Evolutionary conservation across 2,888 invertebrate genomes (phyloP).

Genomic region (Coenonympha arcania): DNA sequence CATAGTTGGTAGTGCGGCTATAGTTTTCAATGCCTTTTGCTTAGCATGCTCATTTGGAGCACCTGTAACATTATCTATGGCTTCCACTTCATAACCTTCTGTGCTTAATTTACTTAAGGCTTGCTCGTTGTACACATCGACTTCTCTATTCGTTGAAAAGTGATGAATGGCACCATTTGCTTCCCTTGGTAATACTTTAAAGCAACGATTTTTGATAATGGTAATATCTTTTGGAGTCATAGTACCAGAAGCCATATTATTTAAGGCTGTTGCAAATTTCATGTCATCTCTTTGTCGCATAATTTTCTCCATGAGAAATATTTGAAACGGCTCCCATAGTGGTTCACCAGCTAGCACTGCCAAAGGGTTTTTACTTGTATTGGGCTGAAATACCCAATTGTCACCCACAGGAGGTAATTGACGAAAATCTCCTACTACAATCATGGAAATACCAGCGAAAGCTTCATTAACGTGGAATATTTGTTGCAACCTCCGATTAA

Average conservation of each 20-base stretch:
- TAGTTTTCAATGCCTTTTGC: neutral
- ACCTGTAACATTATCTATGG: neutral
- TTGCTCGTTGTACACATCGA: conserved; percentile 3
- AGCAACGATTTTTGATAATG: neutral
- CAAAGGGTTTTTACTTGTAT: neutral
- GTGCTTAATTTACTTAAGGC: neutral
- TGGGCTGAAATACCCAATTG: conserved; percentile 4
- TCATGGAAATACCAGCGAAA: conserved; percentile 2
- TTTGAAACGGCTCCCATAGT: conserved; percentile 1
- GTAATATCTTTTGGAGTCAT: conserved; percentile 4
- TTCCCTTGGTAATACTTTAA: neutral
- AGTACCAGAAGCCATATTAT: conserved; percentile 2
- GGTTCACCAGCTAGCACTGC: too few relatives aligned
- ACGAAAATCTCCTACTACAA: neutral
- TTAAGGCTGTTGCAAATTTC: conserved; percentile 3
- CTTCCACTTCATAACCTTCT: neutral
- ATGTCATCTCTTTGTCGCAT: too few relatives aligned
- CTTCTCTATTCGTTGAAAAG: neutral
- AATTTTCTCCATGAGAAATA: too few relatives aligned
- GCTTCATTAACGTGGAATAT: neutral
- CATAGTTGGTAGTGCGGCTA: neutral
- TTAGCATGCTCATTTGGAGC: neutral
- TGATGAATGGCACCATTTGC: neutral
- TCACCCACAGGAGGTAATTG: neutral
- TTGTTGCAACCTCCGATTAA: conserved; percentile 4